A percentile compares a stretch with the other conserved stretches of the same genome.
Conservation (phyloP, 2,797 vertebrate species). For the Todus mexicanus region DNA sequence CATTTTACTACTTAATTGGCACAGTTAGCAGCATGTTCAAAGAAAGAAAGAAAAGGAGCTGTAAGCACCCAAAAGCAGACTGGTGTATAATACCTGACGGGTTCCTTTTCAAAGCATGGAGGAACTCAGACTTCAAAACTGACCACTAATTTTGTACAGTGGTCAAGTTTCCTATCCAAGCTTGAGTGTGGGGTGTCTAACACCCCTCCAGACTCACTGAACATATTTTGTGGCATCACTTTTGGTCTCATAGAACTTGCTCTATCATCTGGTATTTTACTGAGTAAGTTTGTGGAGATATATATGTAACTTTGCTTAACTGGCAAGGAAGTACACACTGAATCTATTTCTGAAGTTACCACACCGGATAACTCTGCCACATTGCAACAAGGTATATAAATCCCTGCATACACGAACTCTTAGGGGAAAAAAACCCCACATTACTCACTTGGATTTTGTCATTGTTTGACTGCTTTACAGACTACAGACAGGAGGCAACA, state of each 20-base stretch:
- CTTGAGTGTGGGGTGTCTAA: accelerated
- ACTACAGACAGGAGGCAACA: background rate
- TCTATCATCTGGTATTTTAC: background rate
- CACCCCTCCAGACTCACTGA: background rate
- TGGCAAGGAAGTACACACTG: background rate
- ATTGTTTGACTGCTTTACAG: background rate
- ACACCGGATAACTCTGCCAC: background rate
- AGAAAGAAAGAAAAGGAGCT: background rate
- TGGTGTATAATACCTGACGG: accelerated
- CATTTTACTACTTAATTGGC: background rate
- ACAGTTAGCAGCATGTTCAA: background rate
- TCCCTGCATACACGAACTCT: background rate
- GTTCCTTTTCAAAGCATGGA: background rate
- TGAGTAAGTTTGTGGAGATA: background rate
- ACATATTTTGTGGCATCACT: background rate
- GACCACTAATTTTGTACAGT: background rate
- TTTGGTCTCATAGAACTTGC: background rate
- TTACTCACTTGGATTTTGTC: slow-evolving; percentile 46
- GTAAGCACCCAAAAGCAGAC: background rate
- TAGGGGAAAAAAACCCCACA: background rate
- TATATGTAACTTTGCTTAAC: background rate
- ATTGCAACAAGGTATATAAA: slow-evolving; percentile 10
- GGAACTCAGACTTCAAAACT: background rate
- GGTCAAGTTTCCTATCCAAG: background rate
- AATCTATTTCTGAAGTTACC: slow-evolving; percentile 8